These are phyloP conservation scores for Torymus tubicola DNA, from an alignment of 2,888 invertebrate species.

Conservation along the genomic window DNA sequence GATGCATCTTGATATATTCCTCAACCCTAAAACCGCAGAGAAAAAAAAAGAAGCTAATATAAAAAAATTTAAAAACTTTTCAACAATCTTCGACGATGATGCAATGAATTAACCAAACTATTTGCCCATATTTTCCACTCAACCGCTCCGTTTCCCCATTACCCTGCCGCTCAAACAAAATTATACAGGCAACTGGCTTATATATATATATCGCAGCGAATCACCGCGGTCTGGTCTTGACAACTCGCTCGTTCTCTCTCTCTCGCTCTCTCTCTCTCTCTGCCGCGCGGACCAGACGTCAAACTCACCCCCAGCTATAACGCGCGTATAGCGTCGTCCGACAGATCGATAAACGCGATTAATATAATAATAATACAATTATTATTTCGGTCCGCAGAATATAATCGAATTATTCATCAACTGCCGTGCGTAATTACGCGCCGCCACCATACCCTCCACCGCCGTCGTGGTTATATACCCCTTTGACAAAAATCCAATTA, in stretches of 20 bases:
- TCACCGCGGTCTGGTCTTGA: too few species aligned
- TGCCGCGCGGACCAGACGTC: not conserved
- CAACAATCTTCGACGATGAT: too few species aligned
- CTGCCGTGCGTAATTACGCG: constrained; percentile 36
- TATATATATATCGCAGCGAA: too few species aligned
- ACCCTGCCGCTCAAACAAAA: not conserved
- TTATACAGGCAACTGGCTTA: not conserved
- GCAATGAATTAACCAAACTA: not conserved
- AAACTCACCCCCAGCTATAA: not conserved
- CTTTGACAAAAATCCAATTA: constrained; percentile 49
- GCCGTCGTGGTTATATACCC: not conserved
- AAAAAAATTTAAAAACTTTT: too few species aligned
- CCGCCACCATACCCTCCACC: too few species aligned
- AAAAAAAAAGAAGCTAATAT: too few species aligned
- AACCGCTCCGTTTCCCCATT: not conserved
- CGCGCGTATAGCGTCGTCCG: not conserved
- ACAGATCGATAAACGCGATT: constrained; percentile 52
- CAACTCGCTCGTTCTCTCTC: too few species aligned
- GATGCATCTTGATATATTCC: too few species aligned
- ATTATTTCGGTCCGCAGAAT: constrained; percentile 34
- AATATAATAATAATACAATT: constrained; percentile 51
- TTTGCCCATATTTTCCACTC: not conserved
- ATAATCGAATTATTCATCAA: constrained; percentile 52
- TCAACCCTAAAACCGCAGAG: too few species aligned
- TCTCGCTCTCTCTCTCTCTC: too few species aligned